Percentiles rank a stretch among this genome's conserved stretches.
Evolutionary conservation across 2,113 vertebrate genomes (phyloP).

Genomic region (Megaceryle maxima): DNA sequence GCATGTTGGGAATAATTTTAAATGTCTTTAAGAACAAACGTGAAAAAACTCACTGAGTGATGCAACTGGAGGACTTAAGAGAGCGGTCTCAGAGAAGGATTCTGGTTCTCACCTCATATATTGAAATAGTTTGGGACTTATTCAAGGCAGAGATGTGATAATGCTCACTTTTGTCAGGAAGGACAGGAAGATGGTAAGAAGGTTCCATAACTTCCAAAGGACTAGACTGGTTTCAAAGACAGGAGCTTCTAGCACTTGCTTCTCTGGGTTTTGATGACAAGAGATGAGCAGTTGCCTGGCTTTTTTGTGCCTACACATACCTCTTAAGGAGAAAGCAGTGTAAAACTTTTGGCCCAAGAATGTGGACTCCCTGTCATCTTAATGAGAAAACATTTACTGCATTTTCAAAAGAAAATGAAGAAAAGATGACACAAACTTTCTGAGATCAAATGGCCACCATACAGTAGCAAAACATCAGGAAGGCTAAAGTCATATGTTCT

Average conservation of each 20-base stretch:
- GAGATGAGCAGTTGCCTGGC: background rate
- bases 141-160: background rate
- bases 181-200: background rate
- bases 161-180: background rate
- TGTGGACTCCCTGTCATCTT: background rate
- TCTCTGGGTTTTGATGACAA: background rate
- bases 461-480: background rate
- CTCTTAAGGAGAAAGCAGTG: background rate
- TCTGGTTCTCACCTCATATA: background rate
- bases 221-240: background rate
- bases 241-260: background rate
- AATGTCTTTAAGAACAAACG: background rate
- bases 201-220: background rate
- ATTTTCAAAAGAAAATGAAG: background rate
- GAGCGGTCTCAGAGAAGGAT: background rate
- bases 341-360: background rate
- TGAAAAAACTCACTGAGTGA: background rate
- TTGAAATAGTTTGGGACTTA: background rate
- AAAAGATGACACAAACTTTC: background rate
- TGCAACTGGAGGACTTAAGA: background rate
- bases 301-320: background rate
- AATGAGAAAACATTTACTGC: background rate
- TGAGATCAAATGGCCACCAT: background rate
- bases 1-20: background rate
- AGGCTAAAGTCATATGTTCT: background rate